Percentiles rank a stretch among this genome's conserved stretches.
These are phyloP conservation scores for Oconnorella tubifera DNA, from an alignment of 2,888 invertebrate genomes.

Conservation along the genomic window DNA sequence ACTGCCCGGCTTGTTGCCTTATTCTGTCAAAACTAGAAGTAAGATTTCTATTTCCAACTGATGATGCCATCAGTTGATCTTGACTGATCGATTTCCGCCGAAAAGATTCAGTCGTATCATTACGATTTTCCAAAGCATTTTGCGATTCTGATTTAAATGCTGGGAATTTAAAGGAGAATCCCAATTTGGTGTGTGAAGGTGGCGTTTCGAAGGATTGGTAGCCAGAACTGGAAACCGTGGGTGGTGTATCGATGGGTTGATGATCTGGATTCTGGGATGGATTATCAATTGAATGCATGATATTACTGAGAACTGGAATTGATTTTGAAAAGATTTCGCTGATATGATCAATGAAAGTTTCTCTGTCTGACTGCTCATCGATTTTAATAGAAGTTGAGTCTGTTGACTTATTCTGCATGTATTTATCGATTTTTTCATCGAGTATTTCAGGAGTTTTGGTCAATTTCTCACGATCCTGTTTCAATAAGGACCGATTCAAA, in stretches of 20 bases:
- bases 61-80: not conserved
- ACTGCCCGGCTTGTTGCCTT: slow-evolving; percentile 2
- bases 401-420: too few relatives aligned
- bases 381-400: too few relatives aligned
- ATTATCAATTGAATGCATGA: not conserved
- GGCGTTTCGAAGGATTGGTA: not conserved
- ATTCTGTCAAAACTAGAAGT: slow-evolving; percentile 4
- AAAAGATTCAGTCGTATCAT: not conserved
- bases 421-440: too few relatives aligned
- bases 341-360: not conserved
- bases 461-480: too few relatives aligned
- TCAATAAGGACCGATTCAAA: not conserved
- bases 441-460: too few relatives aligned
- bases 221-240: not conserved
- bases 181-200: not conserved
- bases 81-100: slow-evolving; percentile 8
- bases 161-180: not conserved
- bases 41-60: not conserved
- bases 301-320: not conserved
- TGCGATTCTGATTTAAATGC: not conserved
- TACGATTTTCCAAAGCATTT: not conserved
- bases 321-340: not conserved
- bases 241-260: not conserved
- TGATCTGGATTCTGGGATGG: not conserved
- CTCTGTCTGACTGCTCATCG: too few relatives aligned